Conservation (phyloP, 1,140 invertebrate genomes). For the Cheumatopsyche charites region DNA sequence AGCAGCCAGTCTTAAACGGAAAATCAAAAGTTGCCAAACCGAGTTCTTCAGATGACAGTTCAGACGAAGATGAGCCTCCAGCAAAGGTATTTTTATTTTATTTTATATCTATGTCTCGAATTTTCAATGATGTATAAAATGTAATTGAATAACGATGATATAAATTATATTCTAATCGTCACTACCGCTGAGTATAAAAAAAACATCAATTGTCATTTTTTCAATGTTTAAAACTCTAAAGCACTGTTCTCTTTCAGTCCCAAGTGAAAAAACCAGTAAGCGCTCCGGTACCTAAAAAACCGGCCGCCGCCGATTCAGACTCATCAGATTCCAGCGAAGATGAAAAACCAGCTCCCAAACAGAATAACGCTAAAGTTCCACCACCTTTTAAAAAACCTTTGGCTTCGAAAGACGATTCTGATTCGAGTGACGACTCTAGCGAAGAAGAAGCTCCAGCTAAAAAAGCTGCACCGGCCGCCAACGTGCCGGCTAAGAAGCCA, state of each 20-base stretch:
- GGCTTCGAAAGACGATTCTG: slow-evolving; percentile 49
- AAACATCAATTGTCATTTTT: slow-evolving; percentile 22
- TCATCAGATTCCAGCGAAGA: slow-evolving; percentile 49
- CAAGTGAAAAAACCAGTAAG: slow-evolving; percentile 39
- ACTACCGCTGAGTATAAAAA: slow-evolving; percentile 39
- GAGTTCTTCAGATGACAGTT: slow-evolving; percentile 46
- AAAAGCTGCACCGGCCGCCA: slow-evolving; percentile 43
- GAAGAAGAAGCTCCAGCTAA: slow-evolving; percentile 50
- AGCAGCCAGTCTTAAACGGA: slow-evolving; percentile 32
- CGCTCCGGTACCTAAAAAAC: slow-evolving; percentile 29
- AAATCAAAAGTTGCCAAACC: slow-evolving; percentile 33
- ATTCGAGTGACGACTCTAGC: slow-evolving; percentile 51
- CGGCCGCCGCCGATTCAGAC: slow-evolving; percentile 39
- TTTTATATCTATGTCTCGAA: background rate
- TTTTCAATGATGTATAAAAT: slow-evolving; percentile 38
- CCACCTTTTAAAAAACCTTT: slow-evolving; percentile 31
- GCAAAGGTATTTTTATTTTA: slow-evolving; percentile 29
- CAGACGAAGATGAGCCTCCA: slow-evolving; percentile 44
- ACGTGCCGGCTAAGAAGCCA: slow-evolving; percentile 31
- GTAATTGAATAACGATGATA: slow-evolving; percentile 41
- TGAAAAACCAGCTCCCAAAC: slow-evolving; percentile 38
- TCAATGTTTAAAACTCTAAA: slow-evolving; percentile 8
- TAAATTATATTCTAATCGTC: slow-evolving; percentile 32
- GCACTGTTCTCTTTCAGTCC: too few species aligned
- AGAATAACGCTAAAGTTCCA: slow-evolving; percentile 45